phyloP scores from a whole-genome alignment of 2,888 invertebrate genomes.

The Drosophila subsilvestris region DNA sequence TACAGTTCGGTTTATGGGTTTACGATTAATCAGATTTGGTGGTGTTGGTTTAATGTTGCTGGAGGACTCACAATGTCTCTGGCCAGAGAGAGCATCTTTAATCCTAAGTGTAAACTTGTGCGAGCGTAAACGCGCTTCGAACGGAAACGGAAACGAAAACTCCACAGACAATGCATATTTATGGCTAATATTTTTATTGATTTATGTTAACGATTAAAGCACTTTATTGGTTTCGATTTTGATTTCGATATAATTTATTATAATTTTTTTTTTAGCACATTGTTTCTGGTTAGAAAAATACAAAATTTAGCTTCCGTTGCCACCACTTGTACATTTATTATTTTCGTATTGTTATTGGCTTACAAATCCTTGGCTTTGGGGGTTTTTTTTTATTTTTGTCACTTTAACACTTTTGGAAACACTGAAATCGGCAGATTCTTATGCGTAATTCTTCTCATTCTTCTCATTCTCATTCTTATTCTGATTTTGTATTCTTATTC shows the following conservation, averaged over 20 bases:
- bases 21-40: conserved; percentile 3
- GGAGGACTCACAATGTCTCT: conserved; percentile 81
- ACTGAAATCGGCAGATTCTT: conserved; percentile 58
- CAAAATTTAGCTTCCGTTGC: conserved; percentile 34
- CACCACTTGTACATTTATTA: conserved; percentile 33
- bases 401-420: conserved; percentile 51
- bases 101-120: conserved; percentile 80
- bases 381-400: conserved; percentile 14
- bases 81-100: conserved; percentile 80
- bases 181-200: conserved; percentile 48
- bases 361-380: conserved; percentile 48
- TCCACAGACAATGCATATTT: conserved; percentile 45
- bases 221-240: conserved; percentile 31
- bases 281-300: conserved; percentile 44
- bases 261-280: conserved; percentile 41
- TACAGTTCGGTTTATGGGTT: conserved; percentile 17
- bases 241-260: background rate
- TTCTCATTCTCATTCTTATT: conserved; percentile 22
- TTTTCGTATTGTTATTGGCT: conserved; percentile 58
- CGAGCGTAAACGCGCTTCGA: conserved; percentile 72
- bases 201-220: conserved; percentile 51
- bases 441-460: conserved; percentile 35
- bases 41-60: conserved; percentile 31
- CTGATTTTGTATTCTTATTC: conserved; percentile 4
- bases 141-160: conserved; percentile 37